These are phyloP conservation scores for Folsomia manolachei DNA, from an alignment of 2,888 invertebrate species.

Conservation along the genomic window DNA sequence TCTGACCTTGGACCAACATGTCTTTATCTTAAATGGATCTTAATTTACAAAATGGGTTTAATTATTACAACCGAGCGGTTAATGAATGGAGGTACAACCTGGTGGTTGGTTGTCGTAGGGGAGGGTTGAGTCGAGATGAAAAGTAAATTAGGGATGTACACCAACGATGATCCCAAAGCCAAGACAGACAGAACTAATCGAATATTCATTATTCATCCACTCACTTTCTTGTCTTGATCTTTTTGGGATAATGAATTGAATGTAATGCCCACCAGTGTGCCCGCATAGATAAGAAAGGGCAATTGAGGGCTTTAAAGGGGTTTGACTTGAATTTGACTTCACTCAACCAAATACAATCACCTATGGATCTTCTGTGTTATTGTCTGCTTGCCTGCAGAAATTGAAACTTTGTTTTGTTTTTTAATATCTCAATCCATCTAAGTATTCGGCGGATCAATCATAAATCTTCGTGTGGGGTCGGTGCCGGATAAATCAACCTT, in stretches of 20 bases:
- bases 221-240: background rate
- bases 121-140: background rate
- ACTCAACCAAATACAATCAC: too few relatives aligned
- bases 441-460: constrained; percentile 32
- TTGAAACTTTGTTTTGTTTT: constrained; percentile 8
- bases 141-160: background rate
- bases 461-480: constrained; percentile 51
- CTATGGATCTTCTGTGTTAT: background rate
- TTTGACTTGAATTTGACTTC: too few relatives aligned
- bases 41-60: background rate
- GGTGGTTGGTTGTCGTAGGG: background rate
- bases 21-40: background rate
- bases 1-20: background rate
- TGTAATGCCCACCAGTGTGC: too few relatives aligned
- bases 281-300: constrained; percentile 7
- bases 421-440: constrained; percentile 13
- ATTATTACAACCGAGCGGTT: background rate
- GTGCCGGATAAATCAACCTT: constrained; percentile 21
- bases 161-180: too few relatives aligned
- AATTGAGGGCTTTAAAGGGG: background rate
- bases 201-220: background rate
- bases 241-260: background rate
- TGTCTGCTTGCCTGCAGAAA: constrained; percentile 4
- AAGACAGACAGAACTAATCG: too few relatives aligned
- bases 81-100: background rate